Evolutionary conservation across 2,113 vertebrate species (phyloP).

Genomic region (Cervus canadensis): DNA sequence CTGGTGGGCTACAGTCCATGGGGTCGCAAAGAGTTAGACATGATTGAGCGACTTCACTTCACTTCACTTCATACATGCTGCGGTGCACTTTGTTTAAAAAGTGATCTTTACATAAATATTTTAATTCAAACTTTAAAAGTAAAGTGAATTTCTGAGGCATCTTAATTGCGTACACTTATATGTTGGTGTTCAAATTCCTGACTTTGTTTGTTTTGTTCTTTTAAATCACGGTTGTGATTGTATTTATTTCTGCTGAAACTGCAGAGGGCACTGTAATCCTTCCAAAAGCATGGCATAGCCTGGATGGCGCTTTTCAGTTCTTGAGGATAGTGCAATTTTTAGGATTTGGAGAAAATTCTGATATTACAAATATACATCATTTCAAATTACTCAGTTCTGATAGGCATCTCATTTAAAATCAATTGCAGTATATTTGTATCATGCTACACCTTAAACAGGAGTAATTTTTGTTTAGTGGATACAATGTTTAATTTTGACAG

Average conservation of each 20-base stretch:
- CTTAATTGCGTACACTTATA: neutral
- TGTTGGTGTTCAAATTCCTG: neutral
- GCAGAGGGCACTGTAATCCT: slow-evolving; percentile 50
- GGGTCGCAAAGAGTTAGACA: too few relatives aligned
- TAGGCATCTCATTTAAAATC: neutral
- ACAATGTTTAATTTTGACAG: neutral
- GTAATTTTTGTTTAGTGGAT: neutral
- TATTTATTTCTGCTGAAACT: slow-evolving; percentile 36
- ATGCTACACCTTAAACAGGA: neutral
- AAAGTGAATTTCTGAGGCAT: neutral
- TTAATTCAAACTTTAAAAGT: neutral
- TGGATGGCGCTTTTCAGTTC: neutral
- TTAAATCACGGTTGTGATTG: neutral
- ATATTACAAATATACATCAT: neutral
- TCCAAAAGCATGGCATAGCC: neutral
- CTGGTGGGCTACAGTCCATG: too few relatives aligned
- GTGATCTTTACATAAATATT: neutral
- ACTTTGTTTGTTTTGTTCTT: neutral
- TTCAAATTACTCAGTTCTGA: neutral
- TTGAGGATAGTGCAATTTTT: neutral
- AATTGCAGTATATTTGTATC: neutral
- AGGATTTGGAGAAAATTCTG: neutral
- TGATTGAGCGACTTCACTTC: too few relatives aligned
- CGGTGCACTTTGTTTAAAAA: neutral
- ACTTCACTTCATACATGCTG: too few relatives aligned